Evolutionary conservation across 92 coral and sea anemone species (phyloP).

Genomic region (Zoanthus solanderi): DNA sequence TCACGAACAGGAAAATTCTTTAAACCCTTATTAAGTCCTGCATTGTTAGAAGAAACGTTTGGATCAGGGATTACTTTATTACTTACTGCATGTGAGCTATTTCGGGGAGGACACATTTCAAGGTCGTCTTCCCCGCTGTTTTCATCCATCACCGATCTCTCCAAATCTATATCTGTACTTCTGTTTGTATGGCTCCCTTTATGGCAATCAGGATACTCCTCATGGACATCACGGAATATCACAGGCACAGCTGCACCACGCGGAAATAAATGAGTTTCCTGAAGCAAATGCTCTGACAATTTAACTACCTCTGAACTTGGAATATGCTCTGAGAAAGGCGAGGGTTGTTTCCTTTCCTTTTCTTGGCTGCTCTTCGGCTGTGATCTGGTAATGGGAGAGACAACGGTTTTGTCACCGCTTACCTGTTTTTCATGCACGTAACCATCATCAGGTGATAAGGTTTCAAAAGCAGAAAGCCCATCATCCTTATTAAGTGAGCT

Average conservation of each 20-base stretch:
- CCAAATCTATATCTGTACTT: background rate
- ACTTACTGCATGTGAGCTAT: background rate
- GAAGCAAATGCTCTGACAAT: background rate
- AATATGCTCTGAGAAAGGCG: background rate
- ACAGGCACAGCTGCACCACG: slow-evolving; percentile 14
- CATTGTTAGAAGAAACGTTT: slow-evolving; percentile 25
- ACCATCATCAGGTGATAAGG: background rate
- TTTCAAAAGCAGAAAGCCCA: background rate
- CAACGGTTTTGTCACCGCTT: background rate
- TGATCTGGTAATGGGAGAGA: background rate
- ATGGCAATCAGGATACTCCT: background rate
- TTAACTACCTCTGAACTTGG: background rate
- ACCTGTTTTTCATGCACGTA: background rate
- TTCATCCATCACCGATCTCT: background rate
- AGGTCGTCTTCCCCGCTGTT: background rate
- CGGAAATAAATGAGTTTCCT: background rate
- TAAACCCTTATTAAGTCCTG: background rate
- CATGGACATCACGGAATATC: background rate
- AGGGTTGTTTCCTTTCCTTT: background rate
- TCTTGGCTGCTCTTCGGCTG: background rate
- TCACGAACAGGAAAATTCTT: slow-evolving; percentile 5
- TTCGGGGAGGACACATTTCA: background rate
- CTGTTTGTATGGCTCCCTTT: background rate
- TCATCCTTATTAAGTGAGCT: background rate
- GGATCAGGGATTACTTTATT: background rate